Percentiles rank a stretch among this genome's conserved stretches.
These are phyloP conservation scores for Sussaba pulchella DNA, from an alignment of 2,888 invertebrate species.

Conservation along the genomic window DNA sequence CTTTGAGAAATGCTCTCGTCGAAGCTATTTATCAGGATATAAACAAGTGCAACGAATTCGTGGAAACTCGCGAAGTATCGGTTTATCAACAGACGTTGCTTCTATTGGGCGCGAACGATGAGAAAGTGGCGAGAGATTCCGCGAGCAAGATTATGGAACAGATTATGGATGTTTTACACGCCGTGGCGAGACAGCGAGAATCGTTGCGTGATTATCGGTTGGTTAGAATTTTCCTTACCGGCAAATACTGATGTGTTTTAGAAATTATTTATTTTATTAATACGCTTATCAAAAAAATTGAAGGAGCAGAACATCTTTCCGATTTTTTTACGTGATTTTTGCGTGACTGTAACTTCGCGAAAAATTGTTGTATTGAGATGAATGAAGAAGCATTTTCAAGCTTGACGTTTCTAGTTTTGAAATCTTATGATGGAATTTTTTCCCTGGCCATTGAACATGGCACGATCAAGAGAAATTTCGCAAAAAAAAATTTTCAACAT, in stretches of 20 bases:
- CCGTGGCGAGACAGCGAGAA: slow-evolving; percentile 82
- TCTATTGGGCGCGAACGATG: slow-evolving; percentile 76
- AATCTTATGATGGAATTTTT: no score
- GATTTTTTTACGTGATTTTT: no score
- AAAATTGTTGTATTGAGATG: no score
- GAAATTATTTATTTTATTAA: no score
- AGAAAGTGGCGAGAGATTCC: slow-evolving; percentile 75
- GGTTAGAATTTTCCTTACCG: slow-evolving; percentile 22
- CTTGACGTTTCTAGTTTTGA: no score
- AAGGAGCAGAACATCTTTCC: no score
- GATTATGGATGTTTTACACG: slow-evolving; percentile 81
- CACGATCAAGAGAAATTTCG: no score
- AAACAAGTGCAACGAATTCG: slow-evolving; percentile 77
- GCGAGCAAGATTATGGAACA: slow-evolving; percentile 80
- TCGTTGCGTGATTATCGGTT: slow-evolving; percentile 84
- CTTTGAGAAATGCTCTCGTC: slow-evolving; percentile 85
- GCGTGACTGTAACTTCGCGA: no score
- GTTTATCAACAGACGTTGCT: slow-evolving; percentile 79
- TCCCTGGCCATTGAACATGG: no score
- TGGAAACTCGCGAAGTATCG: slow-evolving; percentile 73
- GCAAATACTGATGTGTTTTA: slow-evolving; percentile 10
- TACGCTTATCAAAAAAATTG: no score
- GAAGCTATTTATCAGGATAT: slow-evolving; percentile 87
- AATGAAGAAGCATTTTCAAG: no score
- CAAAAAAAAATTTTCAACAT: no score